Percentiles rank a stretch among this genome's conserved stretches.
Evolutionary conservation across 2,113 vertebrate genomes (phyloP).

Genomic region (Dicaeum eximium): DNA sequence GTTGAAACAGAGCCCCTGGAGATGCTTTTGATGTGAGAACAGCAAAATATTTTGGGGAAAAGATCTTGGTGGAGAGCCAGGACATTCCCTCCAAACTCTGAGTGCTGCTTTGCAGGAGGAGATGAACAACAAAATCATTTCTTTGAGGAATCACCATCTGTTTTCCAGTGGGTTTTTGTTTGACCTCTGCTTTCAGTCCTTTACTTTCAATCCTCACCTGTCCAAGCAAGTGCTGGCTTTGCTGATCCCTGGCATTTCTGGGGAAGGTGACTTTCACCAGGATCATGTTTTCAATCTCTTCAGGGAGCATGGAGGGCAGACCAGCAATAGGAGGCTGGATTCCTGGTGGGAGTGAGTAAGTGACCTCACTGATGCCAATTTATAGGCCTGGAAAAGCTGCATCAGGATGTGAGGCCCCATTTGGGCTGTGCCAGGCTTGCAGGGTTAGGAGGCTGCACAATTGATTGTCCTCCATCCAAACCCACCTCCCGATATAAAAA

Average conservation of each 20-base stretch:
- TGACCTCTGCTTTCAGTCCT: not conserved
- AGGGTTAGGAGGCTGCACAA: not conserved
- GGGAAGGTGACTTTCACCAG: not conserved
- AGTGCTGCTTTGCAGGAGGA: not conserved
- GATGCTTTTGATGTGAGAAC: not conserved
- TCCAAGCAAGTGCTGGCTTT: not conserved
- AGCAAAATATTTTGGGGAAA: not conserved
- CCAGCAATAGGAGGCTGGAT: not conserved
- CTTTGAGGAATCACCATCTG: not conserved
- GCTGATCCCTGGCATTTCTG: not conserved
- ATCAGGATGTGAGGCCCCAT: not conserved
- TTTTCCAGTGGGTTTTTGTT: not conserved
- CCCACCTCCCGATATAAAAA: rapidly evolving
- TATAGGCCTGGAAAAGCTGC: not conserved
- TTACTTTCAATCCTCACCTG: not conserved
- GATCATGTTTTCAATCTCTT: not conserved
- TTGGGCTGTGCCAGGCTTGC: not conserved
- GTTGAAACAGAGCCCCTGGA: not conserved
- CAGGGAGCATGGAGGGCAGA: not conserved
- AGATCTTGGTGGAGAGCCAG: not conserved
- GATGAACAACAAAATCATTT: not conserved
- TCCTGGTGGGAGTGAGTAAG: not conserved
- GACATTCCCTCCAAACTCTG: not conserved
- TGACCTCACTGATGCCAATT: not conserved
- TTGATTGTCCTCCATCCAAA: not conserved